These are phyloP conservation scores for Dicyrtoma fusca DNA, from an alignment of 2,888 invertebrate genomes.

Conservation along the genomic window DNA sequence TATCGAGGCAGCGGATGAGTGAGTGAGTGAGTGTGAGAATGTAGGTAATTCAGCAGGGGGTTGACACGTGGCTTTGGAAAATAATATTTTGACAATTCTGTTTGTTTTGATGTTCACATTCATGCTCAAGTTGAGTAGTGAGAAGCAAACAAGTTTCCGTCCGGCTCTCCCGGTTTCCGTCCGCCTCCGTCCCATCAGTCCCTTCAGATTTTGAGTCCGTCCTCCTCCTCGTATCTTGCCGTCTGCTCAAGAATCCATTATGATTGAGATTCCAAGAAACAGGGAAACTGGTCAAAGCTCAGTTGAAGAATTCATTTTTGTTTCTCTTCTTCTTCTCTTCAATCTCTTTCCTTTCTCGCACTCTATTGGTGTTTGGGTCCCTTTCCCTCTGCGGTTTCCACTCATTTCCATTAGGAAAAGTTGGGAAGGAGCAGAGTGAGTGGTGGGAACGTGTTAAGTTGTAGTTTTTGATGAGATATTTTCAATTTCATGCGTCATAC, in stretches of 20 bases:
- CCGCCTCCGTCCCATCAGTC: background rate
- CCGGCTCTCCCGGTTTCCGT: background rate
- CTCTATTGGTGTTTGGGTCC: too few species aligned
- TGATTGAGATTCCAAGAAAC: too few species aligned
- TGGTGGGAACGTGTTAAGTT: slow-evolving; percentile 4
- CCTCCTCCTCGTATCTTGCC: too few species aligned
- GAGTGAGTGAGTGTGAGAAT: background rate
- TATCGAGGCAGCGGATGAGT: too few species aligned
- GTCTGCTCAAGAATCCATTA: too few species aligned
- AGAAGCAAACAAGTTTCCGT: background rate
- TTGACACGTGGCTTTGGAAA: slow-evolving; percentile 24
- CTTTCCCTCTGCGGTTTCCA: background rate
- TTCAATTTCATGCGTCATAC: slow-evolving; percentile 30
- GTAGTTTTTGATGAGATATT: slow-evolving; percentile 9
- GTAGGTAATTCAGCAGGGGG: slow-evolving; percentile 13
- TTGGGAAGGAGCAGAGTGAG: background rate
- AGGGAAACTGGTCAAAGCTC: background rate
- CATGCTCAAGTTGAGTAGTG: background rate
- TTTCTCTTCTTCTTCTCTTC: background rate
- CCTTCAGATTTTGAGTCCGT: too few species aligned
- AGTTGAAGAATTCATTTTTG: background rate
- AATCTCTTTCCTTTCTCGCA: background rate
- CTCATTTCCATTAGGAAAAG: slow-evolving; percentile 6
- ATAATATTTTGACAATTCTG: slow-evolving; percentile 15
- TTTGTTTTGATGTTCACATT: too few species aligned